Evolutionary conservation across 2,888 invertebrate genomes (phyloP), one percentile per base, ranked within the genome.

Genomic region (Tetrapedia diversipes): DNA sequence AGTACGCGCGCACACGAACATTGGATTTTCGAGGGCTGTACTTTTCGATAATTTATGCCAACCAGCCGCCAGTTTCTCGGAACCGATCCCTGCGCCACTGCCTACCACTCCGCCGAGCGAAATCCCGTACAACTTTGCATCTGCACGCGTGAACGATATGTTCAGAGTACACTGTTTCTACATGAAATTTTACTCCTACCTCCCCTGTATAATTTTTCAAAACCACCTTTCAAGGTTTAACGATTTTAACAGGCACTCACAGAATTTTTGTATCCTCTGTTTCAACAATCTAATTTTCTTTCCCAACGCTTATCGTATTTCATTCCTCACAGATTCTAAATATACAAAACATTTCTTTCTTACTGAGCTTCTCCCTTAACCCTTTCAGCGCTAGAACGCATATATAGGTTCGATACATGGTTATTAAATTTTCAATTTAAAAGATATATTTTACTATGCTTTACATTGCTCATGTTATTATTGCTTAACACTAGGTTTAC

Each of bases 21-120:
- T 67, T 69, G 73, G 69, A 79, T 81, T 83, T 83, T 83, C 77
- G 75, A 77, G 75, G 75, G 75, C 75, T 81, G 79, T 77, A 83
- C 83, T 83, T 83, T 83, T 81, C 81, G 81, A 83, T 83, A 83
- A 83, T 83, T 83, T 83, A 83, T 77, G 79, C 77, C 81, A 83
- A 81, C 77, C 75, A 81, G 75, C 59, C 37, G 61, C 59, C 60
- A 69, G 64, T 68, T 80, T 81, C 81, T 71, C 64, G 69, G 82
- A 82, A 82, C 57, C 70, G 67, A 77, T 73, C 73, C 76, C 64
- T 45, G 2, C 24, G 43, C 29, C 34, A 27, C 34, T 7, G 6
- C 60, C 32, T 34, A 60, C 43, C 27, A 39, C 59, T 19, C 34
- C 65, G 4, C 22, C 14, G 47, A 45, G 45, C 16, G n/a, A n/a